Evolutionary conservation across 2,888 invertebrate genomes (phyloP).

Genomic region (Ophioninae sp.): DNA sequence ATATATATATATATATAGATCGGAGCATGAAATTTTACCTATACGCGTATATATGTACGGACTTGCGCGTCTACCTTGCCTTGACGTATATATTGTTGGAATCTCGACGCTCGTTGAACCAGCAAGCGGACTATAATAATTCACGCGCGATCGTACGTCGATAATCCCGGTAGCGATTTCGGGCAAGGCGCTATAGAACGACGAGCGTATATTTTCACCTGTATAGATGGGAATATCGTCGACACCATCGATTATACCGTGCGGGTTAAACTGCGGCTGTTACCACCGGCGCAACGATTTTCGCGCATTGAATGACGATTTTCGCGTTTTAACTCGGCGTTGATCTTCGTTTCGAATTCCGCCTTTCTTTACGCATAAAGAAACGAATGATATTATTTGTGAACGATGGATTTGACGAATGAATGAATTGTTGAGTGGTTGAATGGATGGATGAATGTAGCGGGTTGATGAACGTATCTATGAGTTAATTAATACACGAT

Average conservation of each 20-base stretch:
- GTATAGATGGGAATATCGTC: constrained; percentile 51
- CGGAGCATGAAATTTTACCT: constrained; percentile 9
- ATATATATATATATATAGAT: constrained; percentile 1
- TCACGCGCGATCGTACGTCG: constrained; percentile 59
- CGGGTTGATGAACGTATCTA: no score
- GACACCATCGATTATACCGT: constrained; percentile 53
- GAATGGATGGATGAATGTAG: background rate
- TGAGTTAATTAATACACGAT: no score
- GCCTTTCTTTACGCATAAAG: background rate
- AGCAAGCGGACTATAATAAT: constrained; percentile 64
- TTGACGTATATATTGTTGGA: background rate
- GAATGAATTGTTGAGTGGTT: background rate
- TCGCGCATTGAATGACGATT: constrained; percentile 48
- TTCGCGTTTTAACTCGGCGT: constrained; percentile 41
- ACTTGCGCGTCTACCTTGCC: background rate
- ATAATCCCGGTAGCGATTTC: constrained; percentile 53
- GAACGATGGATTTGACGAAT: no score
- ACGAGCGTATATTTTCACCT: constrained; percentile 37
- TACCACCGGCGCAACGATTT: constrained; percentile 45
- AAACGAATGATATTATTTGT: background rate
- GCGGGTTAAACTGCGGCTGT: constrained; percentile 4
- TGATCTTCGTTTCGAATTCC: constrained; percentile 43
- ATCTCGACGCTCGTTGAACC: constrained; percentile 16
- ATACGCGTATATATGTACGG: constrained; percentile 13
- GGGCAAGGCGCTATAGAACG: constrained; percentile 24